These are phyloP conservation scores for Leuctra nigra DNA, from an alignment of 2,888 invertebrate genomes.

Conservation along the genomic window DNA sequence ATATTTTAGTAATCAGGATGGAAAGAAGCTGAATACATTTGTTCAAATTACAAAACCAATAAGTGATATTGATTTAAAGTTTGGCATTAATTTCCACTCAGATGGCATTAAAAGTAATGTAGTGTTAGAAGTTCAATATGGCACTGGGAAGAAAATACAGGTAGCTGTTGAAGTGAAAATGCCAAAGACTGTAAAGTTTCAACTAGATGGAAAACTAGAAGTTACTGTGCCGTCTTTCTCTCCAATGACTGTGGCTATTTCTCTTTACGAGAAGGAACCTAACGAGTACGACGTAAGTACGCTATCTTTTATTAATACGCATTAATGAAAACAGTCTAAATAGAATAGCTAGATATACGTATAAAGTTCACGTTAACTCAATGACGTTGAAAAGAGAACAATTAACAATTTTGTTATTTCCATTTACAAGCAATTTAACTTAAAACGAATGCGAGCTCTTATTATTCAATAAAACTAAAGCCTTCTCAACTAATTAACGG, in stretches of 20 bases:
- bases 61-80: conserved; percentile 58
- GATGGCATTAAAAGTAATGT: conserved; percentile 50
- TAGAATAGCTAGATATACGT: no score
- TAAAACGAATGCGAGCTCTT: no score
- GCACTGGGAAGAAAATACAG: conserved; percentile 52
- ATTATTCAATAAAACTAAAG: no score
- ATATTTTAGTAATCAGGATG: conserved; percentile 54
- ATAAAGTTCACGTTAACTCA: no score
- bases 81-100: conserved; percentile 47
- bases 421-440: no score
- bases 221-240: conserved; percentile 66
- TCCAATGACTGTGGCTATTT: conserved; percentile 58
- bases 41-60: conserved; percentile 57
- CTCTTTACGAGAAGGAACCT: conserved; percentile 58
- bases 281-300: conserved; percentile 62
- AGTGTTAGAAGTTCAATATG: conserved; percentile 47
- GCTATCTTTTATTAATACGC: no score
- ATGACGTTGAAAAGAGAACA: no score
- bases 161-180: conserved; percentile 51
- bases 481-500: no score
- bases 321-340: no score
- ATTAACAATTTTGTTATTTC: no score
- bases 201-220: conserved; percentile 62
- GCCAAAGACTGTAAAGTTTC: conserved; percentile 59
- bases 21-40: conserved; percentile 53